Conservation (phyloP, 2,888 invertebrate genomes). For the Eupithecia vulgata region DNA sequence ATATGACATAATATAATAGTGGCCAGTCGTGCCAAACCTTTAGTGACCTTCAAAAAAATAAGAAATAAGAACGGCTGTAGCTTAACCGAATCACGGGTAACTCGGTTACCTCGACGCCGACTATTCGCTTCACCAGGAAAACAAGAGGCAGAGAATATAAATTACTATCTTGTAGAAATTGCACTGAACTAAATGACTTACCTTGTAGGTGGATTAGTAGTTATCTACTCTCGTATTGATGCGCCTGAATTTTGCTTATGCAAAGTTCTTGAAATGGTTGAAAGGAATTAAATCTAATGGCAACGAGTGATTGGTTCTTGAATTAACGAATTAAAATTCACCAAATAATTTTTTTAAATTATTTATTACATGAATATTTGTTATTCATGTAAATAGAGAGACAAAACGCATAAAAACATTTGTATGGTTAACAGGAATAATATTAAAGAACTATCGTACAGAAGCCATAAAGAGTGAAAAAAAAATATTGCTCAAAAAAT, state of each 20-base stretch:
- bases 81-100: not conserved
- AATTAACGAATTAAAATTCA: not conserved
- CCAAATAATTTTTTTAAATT: no score
- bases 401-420: not conserved
- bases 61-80: no score
- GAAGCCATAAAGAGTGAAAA: constrained; percentile 13
- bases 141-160: no score
- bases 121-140: not conserved
- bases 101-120: not conserved
- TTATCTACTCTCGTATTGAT: no score
- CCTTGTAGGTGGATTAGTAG: no score
- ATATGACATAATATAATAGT: no score
- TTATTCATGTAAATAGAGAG: not conserved
- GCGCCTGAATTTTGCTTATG: no score
- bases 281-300: not conserved
- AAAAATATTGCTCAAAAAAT: constrained; percentile 39
- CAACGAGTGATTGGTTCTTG: not conserved
- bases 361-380: no score
- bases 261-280: no score
- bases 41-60: not conserved
- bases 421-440: not conserved
- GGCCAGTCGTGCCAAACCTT: not conserved
- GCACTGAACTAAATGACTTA: no score
- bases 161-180: no score
- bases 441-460: not conserved